phyloP scores from a whole-genome alignment of 2,113 vertebrate genomes.

The Anser cygnoides region DNA sequence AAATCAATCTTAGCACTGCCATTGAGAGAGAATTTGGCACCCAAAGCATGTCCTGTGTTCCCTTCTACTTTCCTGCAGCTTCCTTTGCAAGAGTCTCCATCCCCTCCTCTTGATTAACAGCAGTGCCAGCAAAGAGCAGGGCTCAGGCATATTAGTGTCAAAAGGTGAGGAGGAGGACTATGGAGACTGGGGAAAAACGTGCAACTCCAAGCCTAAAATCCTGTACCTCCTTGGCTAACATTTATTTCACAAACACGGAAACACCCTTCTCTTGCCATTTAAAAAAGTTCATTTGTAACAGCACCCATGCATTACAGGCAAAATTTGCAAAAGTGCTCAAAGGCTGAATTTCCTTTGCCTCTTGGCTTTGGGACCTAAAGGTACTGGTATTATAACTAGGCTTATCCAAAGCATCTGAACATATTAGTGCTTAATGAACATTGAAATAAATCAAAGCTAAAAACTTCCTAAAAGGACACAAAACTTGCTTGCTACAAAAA shows the following conservation, averaged over 20 bases:
- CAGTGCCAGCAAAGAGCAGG: background rate
- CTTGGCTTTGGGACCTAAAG: background rate
- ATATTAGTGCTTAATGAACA: background rate
- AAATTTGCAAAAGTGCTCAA: background rate
- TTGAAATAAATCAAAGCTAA: background rate
- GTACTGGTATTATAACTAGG: background rate
- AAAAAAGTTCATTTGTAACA: background rate
- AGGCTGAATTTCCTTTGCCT: background rate
- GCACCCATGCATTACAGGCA: background rate
- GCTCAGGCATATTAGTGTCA: background rate
- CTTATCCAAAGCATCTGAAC: background rate
- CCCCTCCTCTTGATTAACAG: background rate
- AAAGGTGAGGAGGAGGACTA: background rate
- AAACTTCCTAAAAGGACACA: background rate
- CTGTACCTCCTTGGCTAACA: background rate
- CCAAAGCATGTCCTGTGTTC: background rate
- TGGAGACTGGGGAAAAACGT: background rate
- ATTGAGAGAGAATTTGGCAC: background rate
- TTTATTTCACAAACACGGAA: background rate
- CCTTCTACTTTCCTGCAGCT: background rate
- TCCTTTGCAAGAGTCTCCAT: background rate
- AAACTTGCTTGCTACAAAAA: background rate
- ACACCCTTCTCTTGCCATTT: background rate
- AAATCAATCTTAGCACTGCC: background rate
- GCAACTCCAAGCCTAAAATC: background rate